These are phyloP conservation scores for Oryzias curvinotus DNA, from an alignment of 2,113 vertebrate genomes.

Conservation along the genomic window DNA sequence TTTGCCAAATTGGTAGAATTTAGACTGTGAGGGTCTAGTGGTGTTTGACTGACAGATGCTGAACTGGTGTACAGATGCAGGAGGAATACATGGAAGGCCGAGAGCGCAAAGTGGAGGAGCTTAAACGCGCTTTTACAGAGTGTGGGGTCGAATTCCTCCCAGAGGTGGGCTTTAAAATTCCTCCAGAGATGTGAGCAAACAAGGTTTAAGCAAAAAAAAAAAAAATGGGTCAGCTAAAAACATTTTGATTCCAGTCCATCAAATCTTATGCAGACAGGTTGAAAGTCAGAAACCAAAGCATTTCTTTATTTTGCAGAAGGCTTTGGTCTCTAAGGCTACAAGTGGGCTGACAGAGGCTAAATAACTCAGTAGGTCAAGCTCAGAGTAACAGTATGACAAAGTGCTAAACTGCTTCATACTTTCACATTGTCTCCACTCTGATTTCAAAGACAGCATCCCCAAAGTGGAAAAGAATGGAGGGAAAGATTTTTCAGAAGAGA, in stretches of 20 bases:
- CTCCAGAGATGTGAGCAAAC: constrained; percentile 20
- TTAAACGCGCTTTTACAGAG: constrained; percentile 24
- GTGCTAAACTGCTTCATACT: constrained; percentile 77
- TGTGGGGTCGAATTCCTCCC: constrained; percentile 53
- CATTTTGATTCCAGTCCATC: constrained; percentile 11
- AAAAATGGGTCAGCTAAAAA: constrained; percentile 7
- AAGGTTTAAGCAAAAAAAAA: constrained; percentile 24
- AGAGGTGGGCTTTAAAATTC: constrained; percentile 47
- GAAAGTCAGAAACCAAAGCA: constrained; percentile 37
- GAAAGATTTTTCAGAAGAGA: constrained; percentile 15
- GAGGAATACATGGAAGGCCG: constrained; percentile 17
- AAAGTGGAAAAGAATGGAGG: constrained; percentile 58
- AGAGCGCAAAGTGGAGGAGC: constrained; percentile 34
- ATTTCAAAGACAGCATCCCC: constrained; percentile 59
- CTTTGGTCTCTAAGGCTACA: constrained; percentile 28
- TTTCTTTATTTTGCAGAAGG: constrained; percentile 32
- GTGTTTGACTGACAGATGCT: constrained; percentile 47
- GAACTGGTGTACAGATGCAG: constrained; percentile 24
- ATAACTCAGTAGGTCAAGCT: constrained; percentile 46
- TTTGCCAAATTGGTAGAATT: constrained; percentile 13
- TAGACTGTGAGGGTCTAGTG: constrained; percentile 40
- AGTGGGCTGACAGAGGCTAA: constrained; percentile 42
- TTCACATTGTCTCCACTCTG: constrained; percentile 71
- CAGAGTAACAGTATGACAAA: constrained; percentile 69
- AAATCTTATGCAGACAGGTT: constrained; percentile 14